Evolutionary conservation across 1,140 invertebrate species (phyloP).

Genomic region (Chrysoperla carnea): DNA sequence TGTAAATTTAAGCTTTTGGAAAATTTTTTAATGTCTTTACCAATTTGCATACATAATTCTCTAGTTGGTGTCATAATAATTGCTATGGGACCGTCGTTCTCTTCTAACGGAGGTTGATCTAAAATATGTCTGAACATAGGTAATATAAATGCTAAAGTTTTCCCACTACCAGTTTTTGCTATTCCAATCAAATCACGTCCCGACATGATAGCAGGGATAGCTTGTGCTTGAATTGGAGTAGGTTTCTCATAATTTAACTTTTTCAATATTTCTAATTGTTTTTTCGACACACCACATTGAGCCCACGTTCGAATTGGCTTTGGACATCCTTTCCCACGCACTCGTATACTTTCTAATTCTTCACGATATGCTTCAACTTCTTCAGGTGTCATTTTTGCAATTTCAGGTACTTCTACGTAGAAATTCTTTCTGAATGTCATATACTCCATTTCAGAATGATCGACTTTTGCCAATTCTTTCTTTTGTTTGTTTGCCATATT

Average conservation of each 20-base stretch:
- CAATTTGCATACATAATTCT: slow-evolving; percentile 98
- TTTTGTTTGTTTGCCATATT: slow-evolving; percentile 76
- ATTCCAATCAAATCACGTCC: slow-evolving; percentile 95
- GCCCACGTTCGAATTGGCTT: slow-evolving; percentile 67
- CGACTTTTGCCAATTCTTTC: slow-evolving; percentile 78
- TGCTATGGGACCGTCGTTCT: slow-evolving; percentile 91
- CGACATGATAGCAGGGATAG: slow-evolving; percentile 97
- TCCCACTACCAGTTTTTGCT: slow-evolving; percentile 97
- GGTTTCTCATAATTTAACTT: slow-evolving; percentile 91
- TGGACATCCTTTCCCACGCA: slow-evolving; percentile 48
- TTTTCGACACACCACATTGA: slow-evolving; percentile 94
- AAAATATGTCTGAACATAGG: slow-evolving; percentile 98
- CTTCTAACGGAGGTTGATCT: slow-evolving; percentile 83
- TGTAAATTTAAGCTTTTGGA: slow-evolving; percentile 71
- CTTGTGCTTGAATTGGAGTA: slow-evolving; percentile 96
- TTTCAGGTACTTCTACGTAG: slow-evolving; percentile 76
- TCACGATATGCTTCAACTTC: slow-evolving; percentile 74
- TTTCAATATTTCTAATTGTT: slow-evolving; percentile 87
- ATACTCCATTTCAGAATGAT: slow-evolving; percentile 71
- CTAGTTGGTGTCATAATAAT: slow-evolving; percentile 97
- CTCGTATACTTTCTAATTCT: slow-evolving; percentile 69
- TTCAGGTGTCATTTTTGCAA: slow-evolving; percentile 76
- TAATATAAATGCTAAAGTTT: slow-evolving; percentile 93
- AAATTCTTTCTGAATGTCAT: slow-evolving; percentile 86
- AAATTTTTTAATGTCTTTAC: slow-evolving; percentile 93